Conservation (phyloP, 2,113 vertebrate species). For the Marmota monax region DNA sequence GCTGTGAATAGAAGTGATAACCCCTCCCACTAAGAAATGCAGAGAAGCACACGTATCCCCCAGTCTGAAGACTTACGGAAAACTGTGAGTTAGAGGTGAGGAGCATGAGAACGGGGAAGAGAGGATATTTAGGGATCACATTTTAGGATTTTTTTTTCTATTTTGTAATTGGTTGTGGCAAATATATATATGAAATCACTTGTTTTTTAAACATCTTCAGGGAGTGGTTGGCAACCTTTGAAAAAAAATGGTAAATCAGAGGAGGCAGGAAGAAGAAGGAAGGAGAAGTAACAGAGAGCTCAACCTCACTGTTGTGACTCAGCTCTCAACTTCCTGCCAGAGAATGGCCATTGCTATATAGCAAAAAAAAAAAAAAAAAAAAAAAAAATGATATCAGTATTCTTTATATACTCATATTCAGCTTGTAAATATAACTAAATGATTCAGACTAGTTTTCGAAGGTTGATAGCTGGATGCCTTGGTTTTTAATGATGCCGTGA, state of each 20-base stretch:
- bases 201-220: neutral
- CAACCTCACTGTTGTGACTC: neutral
- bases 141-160: constrained; percentile 27
- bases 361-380: neutral
- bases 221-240: neutral
- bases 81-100: constrained; percentile 55
- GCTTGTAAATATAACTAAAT: neutral
- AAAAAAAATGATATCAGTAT: neutral
- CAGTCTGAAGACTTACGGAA: constrained; percentile 17
- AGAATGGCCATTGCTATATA: neutral
- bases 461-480: neutral
- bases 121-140: neutral
- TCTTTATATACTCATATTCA: neutral
- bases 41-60: neutral
- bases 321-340: neutral
- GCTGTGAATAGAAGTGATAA: constrained; percentile 67
- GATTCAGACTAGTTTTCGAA: neutral
- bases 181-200: neutral
- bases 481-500: neutral
- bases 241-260: neutral
- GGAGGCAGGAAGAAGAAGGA: neutral
- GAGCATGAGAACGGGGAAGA: neutral
- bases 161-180: neutral
- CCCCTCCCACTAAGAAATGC: constrained; percentile 64
- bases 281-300: neutral